Base-by-base conservation (phyloP, 2,888 invertebrate genomes). In the Embidobia sp. region DNA sequence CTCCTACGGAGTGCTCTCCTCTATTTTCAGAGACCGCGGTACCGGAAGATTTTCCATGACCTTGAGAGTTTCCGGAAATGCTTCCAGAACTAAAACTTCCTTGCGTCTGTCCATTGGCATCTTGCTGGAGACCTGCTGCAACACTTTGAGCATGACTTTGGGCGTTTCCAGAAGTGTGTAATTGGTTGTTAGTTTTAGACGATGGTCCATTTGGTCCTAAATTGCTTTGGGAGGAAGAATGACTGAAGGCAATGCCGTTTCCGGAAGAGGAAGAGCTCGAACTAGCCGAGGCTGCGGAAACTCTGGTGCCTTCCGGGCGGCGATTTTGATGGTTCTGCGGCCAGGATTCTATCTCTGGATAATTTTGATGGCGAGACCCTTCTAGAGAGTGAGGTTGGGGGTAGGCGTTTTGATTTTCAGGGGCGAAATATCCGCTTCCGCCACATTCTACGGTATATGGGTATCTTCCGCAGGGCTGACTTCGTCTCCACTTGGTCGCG, bases 121-220 rank as follows among this genome's bases (percentile, higher is more conserved):
- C 46, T 61, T 84, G 80, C 1, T 79, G 81, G 29, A 84, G 53
- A 7, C 82, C 79, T 0, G 83, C 82, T 1, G 84, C 80, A 5
- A 78, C 67, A 8, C 84, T 82, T 48, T 85, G 84, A 7, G 85
- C 82, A 3, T 83, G 80, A 55, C 84, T 80, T 42, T 84, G 70
- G 1, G 81, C 83, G 27, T 84, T 78, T 7, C 85, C 83, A 8
- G 80, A 78, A 2, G 83, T 79, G 51, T 83, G 69, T 0, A 79
- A 81, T 3, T 78, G 74, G 49, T 85, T 85, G 10, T 79, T 78
- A 1, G 82, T 83, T 63, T 75, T 79, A 5, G 83, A 82, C n/a
- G 79, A 74, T 8, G 82, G 83, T 22, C 82, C 81, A 44, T 78
- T 79, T 0, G 77, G 72, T 11, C 82, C 82, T 2, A 61, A 63